Conservation (phyloP, 2,113 vertebrate genomes). For the Lasiurus borealis region DNA sequence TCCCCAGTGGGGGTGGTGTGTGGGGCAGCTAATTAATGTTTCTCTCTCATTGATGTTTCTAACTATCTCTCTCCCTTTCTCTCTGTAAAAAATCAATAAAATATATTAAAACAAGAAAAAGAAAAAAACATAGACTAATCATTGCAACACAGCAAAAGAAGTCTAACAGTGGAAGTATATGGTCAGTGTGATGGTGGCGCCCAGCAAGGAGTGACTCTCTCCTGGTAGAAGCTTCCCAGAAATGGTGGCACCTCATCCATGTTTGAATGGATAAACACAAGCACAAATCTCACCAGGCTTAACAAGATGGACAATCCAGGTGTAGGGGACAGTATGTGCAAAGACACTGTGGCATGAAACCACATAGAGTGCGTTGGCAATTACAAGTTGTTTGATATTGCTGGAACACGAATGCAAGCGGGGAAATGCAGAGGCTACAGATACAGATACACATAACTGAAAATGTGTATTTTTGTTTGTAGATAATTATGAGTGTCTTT, state of each 20-base stretch:
- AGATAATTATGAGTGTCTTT: conserved; percentile 61
- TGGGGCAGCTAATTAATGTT: too few relatives aligned
- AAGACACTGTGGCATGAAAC: conserved; percentile 68
- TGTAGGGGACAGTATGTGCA: conserved; percentile 18
- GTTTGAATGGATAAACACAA: conserved; percentile 47
- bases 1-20: too few relatives aligned
- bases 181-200: neutral
- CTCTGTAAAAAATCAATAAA: too few relatives aligned
- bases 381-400: conserved; percentile 46
- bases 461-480: conserved; percentile 58
- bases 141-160: neutral
- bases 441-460: neutral
- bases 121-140: neutral
- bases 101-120: neutral
- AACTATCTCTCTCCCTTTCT: too few relatives aligned
- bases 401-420: neutral
- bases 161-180: neutral
- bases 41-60: too few relatives aligned
- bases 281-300: conserved; percentile 48
- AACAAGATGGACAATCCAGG: conserved; percentile 48
- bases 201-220: conserved; percentile 1
- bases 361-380: neutral
- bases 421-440: neutral
- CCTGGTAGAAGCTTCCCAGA: conserved; percentile 23
- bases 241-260: conserved; percentile 1